phyloP scores from a whole-genome alignment of 2,797 vertebrate genomes.

The Monodelphis domestica region DNA sequence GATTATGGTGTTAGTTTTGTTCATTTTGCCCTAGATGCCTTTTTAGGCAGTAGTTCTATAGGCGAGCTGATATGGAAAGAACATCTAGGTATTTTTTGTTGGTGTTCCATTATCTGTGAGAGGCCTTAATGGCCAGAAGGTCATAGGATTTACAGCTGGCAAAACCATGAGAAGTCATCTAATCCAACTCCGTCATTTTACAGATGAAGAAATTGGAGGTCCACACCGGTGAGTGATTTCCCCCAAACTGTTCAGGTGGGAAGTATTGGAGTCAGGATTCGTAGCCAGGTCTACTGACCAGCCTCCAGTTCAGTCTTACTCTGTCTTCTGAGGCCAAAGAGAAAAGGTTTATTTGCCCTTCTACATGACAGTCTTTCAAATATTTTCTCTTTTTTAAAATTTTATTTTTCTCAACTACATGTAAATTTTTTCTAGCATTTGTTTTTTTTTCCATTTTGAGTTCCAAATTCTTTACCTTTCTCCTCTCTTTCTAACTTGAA shows the following conservation, averaged over 20 bases:
- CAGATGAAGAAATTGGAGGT: background rate
- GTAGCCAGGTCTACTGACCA: background rate
- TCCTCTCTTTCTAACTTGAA: background rate
- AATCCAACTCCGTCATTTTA: background rate
- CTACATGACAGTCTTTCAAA: background rate
- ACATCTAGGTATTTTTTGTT: background rate
- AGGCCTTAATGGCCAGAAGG: background rate
- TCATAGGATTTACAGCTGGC: background rate
- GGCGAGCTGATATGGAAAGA: background rate
- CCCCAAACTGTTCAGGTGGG: background rate
- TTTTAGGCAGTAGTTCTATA: slow-evolving; percentile 50
- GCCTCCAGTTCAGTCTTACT: background rate
- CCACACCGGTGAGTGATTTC: background rate
- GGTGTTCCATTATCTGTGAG: background rate
- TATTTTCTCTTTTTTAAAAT: background rate
- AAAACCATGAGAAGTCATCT: background rate
- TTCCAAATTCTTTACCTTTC: background rate
- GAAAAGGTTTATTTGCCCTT: background rate
- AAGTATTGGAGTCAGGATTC: background rate
- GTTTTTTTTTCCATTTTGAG: background rate
- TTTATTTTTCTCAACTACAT: background rate
- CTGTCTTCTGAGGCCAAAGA: background rate
- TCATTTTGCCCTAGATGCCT: fast-evolving
- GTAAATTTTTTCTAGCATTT: background rate
- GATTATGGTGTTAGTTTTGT: background rate